These are phyloP conservation scores for Cheilosia vulpina DNA, from an alignment of 2,888 invertebrate species.

Conservation along the genomic window DNA sequence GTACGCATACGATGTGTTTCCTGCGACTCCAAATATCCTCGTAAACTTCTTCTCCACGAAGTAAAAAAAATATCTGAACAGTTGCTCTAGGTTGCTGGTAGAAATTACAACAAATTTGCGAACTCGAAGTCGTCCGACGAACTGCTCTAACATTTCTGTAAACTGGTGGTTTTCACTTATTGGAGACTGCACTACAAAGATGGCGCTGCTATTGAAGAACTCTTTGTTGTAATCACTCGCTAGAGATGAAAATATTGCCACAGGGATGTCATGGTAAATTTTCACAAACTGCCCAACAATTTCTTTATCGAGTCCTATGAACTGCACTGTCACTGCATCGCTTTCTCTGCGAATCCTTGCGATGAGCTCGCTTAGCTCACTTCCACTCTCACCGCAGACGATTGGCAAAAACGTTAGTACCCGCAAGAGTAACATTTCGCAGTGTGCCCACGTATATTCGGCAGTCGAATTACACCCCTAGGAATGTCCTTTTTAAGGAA, in stretches of 20 bases:
- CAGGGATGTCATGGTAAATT: constrained; percentile 3
- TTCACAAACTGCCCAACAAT: constrained; percentile 22
- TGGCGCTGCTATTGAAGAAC: neutral
- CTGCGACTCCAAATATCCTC: constrained; percentile 37
- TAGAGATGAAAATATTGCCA: neutral
- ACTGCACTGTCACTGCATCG: constrained; percentile 18
- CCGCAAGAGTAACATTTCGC: constrained; percentile 23
- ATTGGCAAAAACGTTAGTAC: constrained; percentile 9
- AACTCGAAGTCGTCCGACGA: constrained; percentile 5
- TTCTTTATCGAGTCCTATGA: constrained; percentile 1
- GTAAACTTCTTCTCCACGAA: constrained; percentile 24
- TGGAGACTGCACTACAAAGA: constrained; percentile 8
- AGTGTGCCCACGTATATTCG: constrained; percentile 2
- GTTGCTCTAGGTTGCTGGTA: neutral
- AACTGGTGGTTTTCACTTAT: neutral
- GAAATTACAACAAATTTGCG: constrained; percentile 34
- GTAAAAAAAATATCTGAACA: neutral
- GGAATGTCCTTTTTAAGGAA: neutral
- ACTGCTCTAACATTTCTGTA: neutral
- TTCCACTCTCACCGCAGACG: neutral
- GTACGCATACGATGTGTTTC: neutral
- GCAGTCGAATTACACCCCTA: neutral
- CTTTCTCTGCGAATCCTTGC: constrained; percentile 3
- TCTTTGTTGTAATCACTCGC: neutral
- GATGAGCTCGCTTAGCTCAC: constrained; percentile 18